These are phyloP conservation scores for Diceros bicornis DNA, from an alignment of 2,797 vertebrate species.

Conservation along the genomic window DNA sequence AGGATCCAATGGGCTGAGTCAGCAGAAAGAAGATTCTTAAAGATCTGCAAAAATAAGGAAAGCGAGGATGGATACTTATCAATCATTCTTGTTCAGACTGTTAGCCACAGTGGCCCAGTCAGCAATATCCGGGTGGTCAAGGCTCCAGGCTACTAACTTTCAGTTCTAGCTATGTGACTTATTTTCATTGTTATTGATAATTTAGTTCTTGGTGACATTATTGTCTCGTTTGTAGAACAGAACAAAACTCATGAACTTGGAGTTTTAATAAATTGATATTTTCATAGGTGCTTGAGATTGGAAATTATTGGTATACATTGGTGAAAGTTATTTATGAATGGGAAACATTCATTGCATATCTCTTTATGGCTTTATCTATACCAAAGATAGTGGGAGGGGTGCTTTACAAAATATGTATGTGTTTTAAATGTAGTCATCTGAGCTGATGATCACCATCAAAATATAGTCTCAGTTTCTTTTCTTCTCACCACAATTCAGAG, in stretches of 20 bases:
- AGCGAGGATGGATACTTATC: not conserved
- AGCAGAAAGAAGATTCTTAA: not conserved
- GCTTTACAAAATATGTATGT: not conserved
- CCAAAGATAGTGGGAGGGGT: not conserved
- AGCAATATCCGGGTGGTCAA: not conserved
- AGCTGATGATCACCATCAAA: conserved; percentile 41
- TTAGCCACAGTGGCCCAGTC: not conserved
- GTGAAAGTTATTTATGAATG: not conserved
- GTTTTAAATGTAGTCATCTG: not conserved
- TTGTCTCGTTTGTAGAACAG: not conserved
- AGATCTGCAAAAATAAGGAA: not conserved
- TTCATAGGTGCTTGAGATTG: not conserved
- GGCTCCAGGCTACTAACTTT: not conserved
- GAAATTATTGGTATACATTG: not conserved
- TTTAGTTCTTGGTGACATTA: not conserved
- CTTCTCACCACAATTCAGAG: conserved; percentile 2
- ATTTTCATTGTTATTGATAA: not conserved
- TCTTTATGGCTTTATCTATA: not conserved
- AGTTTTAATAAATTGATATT: not conserved
- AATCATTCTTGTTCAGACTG: not conserved
- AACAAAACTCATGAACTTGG: not conserved
- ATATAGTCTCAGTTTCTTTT: not conserved
- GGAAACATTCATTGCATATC: not conserved
- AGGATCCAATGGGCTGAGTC: not conserved
- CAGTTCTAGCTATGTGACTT: not conserved